Base-by-base conservation (phyloP, 2,797 vertebrate genomes). In the Notolepis coatsorum region DNA sequence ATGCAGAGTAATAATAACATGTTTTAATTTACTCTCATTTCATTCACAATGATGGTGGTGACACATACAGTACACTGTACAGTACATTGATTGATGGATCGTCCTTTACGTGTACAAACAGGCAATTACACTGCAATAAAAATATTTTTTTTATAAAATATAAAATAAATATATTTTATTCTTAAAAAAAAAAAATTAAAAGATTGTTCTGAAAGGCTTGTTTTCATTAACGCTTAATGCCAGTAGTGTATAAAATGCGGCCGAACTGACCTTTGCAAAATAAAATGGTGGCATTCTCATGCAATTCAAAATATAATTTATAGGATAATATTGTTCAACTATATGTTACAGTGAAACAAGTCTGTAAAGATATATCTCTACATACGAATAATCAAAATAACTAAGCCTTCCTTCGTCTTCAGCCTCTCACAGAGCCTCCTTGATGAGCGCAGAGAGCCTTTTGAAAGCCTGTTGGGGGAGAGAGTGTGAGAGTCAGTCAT, bases 371-470 rank as follows among this genome's bases (percentile, higher is more conserved):
- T n/a, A n/a, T n/a, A n/a, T n/a, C n/a, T n/a, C n/a, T n/a, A n/a
- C n/a, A 38, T 43, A 53, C 13, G 5, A 20, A 10, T 37, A 28
- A 35, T n/a, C n/a, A 13, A 3, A 9, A 28, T 5, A 2, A n/a
- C 33, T 18, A 18, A 24, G 21, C 10, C 31, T 47, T 9, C 20
- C 25, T 38, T 9, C 28, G 35, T 3, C 25, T 15, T 18, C 8
- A 3, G 15, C 47, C 54, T 31, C 47, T 91, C 80, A 93, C 72
- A 82, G 60, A 59, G 88, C 86, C 51, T 97, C 96, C 89, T 89
- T 96, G 90, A 98, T 95, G 61, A 98, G 92, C 35, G 78, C 70
- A 12, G 95, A 93, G 57, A 98, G 87, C 87, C 95, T 94, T 86
- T 91, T 85, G 71, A 97, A 97, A 45, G 93, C 97, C 97, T 98